These are phyloP conservation scores for Parauchenoglanis ngamensis DNA, from an alignment of 2,797 vertebrate species.

Conservation along the genomic window DNA sequence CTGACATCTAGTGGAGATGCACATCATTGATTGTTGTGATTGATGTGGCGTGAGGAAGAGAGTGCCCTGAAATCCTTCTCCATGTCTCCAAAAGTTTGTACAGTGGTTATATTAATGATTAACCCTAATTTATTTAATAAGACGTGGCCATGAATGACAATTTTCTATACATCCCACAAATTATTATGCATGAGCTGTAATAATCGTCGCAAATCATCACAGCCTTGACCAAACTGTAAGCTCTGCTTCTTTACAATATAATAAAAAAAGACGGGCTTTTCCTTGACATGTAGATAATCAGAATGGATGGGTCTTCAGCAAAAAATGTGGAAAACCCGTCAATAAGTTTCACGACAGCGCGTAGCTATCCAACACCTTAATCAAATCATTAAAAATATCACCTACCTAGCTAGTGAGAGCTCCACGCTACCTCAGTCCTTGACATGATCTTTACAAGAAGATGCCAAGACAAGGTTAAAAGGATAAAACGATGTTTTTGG, in stretches of 20 bases:
- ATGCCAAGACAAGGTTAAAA: too few species aligned
- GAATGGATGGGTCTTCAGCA: background rate
- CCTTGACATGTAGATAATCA: background rate
- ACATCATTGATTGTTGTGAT: too few species aligned
- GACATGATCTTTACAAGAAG: too few species aligned
- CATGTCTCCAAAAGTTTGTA: background rate
- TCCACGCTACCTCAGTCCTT: background rate
- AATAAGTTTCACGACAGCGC: too few species aligned
- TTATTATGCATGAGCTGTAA: background rate
- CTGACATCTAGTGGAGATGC: conserved; percentile 25
- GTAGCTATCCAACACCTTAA: background rate
- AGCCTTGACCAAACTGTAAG: too few species aligned
- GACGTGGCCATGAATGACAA: background rate
- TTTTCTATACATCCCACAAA: background rate
- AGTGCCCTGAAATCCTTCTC: background rate
- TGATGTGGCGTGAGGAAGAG: background rate
- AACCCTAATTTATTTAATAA: background rate
- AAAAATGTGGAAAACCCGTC: too few species aligned
- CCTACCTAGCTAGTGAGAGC: too few species aligned
- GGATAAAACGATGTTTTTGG: too few species aligned
- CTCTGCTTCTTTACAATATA: too few species aligned
- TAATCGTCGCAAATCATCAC: too few species aligned
- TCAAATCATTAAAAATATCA: background rate
- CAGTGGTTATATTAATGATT: background rate
- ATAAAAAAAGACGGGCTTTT: too few species aligned